Evolutionary conservation across 1,140 invertebrate genomes (phyloP), one percentile per base, ranked within the genome.

Genomic region (Caenorhabditis inopinata): DNA sequence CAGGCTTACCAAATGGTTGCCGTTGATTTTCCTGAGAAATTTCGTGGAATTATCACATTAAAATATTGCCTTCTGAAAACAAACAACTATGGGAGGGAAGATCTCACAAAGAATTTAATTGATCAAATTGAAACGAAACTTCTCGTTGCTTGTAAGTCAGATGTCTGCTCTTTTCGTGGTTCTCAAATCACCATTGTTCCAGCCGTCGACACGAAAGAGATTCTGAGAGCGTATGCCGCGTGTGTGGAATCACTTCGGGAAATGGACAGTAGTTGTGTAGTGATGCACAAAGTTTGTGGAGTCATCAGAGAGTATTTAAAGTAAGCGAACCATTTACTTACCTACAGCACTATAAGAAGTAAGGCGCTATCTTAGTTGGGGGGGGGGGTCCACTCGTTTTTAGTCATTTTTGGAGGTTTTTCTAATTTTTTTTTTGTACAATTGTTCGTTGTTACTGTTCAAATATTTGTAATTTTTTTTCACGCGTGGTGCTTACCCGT

Each of bases 151-250:
- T 85, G 85, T 86, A 75, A 78, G 82, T 18, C 2, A 46, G 18
- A 0, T 6, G 16, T 12, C 3, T 5, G 12, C 12, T 0, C 76
- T 3, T 18, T 51, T 83, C 46, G 32, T n/a, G n/a, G 2, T 21
- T 48, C 14, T 47, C 2, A 62, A 79, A 75, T n/a, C 12, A 18
- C n/a, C 53, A 74, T 9, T 14, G 0, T 78, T 89, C 53, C 68
- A 90, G 96, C 95, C 80, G 96, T 98, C 0, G 96, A 96, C 84
- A 99, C 97, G n/a, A 92, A 93, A 47, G 96, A 98, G 88, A 96
- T 99, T 85, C 90, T 99, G 73, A 96, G 95, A 32, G 96, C 96
- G 0, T 99, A 99, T 89, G 93, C 98, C 23, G 93, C 95, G 23
- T 93, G 96, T 38, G 98, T 99, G 18, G 93, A 95, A 92, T 91